These are phyloP conservation scores for Amblyteles armatorius DNA, from an alignment of 2,888 invertebrate genomes.

Conservation along the genomic window DNA sequence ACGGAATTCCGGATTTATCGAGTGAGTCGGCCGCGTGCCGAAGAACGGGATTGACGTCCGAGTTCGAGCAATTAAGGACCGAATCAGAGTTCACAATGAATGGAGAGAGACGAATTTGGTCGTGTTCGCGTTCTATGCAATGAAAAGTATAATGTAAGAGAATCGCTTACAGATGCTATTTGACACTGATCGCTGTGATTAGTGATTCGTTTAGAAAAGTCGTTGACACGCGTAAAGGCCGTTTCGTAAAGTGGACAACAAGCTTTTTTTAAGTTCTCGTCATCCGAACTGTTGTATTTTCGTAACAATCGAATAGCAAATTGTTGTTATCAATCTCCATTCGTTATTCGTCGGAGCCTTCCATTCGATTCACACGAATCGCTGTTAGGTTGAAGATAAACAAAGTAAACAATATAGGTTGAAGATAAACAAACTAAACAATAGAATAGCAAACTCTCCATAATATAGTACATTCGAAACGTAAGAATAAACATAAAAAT, in stretches of 20 bases:
- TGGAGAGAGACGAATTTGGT: background rate
- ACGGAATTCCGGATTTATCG: background rate
- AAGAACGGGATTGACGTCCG: background rate
- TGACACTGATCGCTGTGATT: background rate
- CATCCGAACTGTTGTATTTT: slow-evolving; percentile 16
- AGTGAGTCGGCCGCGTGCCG: background rate
- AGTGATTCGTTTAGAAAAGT: background rate
- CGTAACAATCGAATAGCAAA: slow-evolving; percentile 33
- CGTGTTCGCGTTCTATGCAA: background rate
- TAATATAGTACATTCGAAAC: slow-evolving; percentile 46
- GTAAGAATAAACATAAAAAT: slow-evolving; percentile 23
- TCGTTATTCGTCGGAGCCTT: slow-evolving; percentile 4
- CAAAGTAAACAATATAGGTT: slow-evolving; percentile 20
- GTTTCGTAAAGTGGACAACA: background rate
- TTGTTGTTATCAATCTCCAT: slow-evolving; percentile 31
- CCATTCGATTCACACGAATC: background rate
- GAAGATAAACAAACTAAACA: slow-evolving; percentile 12
- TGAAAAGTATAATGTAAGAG: background rate
- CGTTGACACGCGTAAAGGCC: background rate
- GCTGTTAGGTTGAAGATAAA: slow-evolving; percentile 3
- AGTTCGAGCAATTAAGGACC: background rate
- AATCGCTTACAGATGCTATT: background rate
- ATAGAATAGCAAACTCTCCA: slow-evolving; percentile 1
- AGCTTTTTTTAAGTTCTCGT: background rate
- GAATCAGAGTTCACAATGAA: background rate